Evolutionary conservation across 2,888 invertebrate species (phyloP).

Genomic region (Drosophila buzzatii): DNA sequence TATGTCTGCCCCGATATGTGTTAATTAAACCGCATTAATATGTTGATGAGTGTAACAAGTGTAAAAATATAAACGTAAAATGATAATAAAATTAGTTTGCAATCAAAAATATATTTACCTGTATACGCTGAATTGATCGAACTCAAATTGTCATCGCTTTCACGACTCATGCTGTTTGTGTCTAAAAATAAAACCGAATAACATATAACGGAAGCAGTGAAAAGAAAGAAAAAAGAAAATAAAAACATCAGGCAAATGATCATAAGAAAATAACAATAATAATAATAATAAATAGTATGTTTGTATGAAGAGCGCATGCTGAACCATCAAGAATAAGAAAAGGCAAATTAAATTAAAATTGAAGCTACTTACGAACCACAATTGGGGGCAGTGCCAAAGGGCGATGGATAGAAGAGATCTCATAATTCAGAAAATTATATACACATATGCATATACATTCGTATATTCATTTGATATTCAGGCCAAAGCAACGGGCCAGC

Average conservation of each 20-base stretch:
- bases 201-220: conserved; percentile 53
- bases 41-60: conserved; percentile 39
- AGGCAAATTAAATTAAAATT: conserved; percentile 53
- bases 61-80: conserved; percentile 37
- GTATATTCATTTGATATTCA: conserved; percentile 39
- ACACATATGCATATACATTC: background rate
- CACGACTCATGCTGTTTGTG: conserved; percentile 83
- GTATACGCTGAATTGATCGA: conserved; percentile 83
- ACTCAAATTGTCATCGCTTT: conserved; percentile 84
- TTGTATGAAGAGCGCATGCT: conserved; percentile 44
- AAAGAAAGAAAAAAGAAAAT: conserved; percentile 32
- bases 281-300: conserved; percentile 14
- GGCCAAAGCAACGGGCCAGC: conserved; percentile 65
- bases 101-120: conserved; percentile 72
- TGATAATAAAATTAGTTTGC: conserved; percentile 24
- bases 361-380: conserved; percentile 59
- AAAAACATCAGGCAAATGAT: conserved; percentile 40
- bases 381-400: conserved; percentile 33
- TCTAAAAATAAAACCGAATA: conserved; percentile 74
- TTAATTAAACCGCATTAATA: conserved; percentile 34
- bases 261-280: conserved; percentile 54
- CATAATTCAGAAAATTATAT: conserved; percentile 7
- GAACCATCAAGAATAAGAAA: conserved; percentile 33
- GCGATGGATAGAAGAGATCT: conserved; percentile 28
- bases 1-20: conserved; percentile 10